A percentile compares a stretch with the other conserved stretches of the same genome.
Conservation (phyloP, 1,140 invertebrate species). For the Tenebrio molitor region DNA sequence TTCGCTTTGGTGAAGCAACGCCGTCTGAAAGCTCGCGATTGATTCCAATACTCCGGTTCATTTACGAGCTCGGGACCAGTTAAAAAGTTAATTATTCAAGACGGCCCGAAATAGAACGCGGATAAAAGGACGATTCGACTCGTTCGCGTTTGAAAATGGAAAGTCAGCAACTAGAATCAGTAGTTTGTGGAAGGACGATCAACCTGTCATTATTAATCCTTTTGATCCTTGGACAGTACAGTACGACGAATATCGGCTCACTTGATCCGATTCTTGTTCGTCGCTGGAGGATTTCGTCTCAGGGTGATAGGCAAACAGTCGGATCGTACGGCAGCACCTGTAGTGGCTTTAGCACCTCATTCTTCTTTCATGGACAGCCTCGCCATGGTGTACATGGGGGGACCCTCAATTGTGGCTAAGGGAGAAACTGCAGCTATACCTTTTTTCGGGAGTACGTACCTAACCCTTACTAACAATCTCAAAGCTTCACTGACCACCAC, state of each 20-base stretch:
- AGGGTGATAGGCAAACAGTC: constrained; percentile 78
- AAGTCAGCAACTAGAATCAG: no score
- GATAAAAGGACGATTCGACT: no score
- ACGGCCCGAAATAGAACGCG: no score
- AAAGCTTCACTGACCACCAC: background rate
- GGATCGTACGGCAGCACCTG: constrained; percentile 74
- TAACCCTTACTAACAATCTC: constrained; percentile 10
- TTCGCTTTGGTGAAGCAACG: no score
- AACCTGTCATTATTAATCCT: no score
- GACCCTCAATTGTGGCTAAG: constrained; percentile 91
- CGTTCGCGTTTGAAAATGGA: no score
- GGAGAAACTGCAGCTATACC: constrained; percentile 83
- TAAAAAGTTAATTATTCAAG: no score
- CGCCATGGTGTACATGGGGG: constrained; percentile 82
- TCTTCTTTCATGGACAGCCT: constrained; percentile 93
- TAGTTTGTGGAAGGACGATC: no score
- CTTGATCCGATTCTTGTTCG: constrained; percentile 81
- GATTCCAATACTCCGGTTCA: no score
- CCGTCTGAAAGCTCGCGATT: constrained; percentile 6
- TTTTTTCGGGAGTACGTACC: constrained; percentile 88
- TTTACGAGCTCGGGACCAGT: no score
- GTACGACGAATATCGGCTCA: constrained; percentile 74
- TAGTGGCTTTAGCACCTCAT: constrained; percentile 91
- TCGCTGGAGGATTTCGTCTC: constrained; percentile 85
- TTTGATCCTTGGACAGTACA: constrained; percentile 65